Base-by-base conservation (phyloP, 2,797 vertebrate species). In the Salarias fasciatus region DNA sequence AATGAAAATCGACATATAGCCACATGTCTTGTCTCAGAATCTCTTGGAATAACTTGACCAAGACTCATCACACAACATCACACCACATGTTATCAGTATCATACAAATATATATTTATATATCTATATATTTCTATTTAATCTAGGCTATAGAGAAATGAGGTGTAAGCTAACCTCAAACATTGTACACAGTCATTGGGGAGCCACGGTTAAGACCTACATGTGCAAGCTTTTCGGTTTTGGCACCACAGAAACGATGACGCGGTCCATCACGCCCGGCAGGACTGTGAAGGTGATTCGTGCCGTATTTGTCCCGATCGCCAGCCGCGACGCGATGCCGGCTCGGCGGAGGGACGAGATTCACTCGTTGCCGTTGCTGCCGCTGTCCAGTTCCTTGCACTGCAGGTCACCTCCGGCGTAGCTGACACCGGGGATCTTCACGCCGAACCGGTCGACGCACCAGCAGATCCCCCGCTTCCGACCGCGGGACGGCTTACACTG, bases 401-500 rank as follows among this genome's bases (percentile, higher is more conserved):
- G 96, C 81, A 98, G 93, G 81, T 97, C 95, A 3, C 94, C 95
- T 0, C 93, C 92, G 2, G 93, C 89, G 36, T 94, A 96, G 87
- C 95, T 95, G 54, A 95, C 95, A 63, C 95, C 95, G 0, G 95
- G 96, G 84, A 98, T 92, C 75, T 95, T 96, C 75, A 94, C 88
- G 3, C 97, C 97, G 0, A 96, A 95, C 70, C 95, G 96, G 86
- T 99, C 96, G 50, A 99, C 97, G 1, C 97, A 99, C 97, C 97
- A 99, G 90, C 97, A 99, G 86, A 98, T 92, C 5, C 97, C 97
- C 58, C 97, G 93, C 70, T 96, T 96, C 37, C 95, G 94, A 15
- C 97, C 97, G 8, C 95, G 95, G 29, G 97, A 99, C 1, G 97
- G 96, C 80, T 99, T 99, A 82, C 97, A 99, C 97, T 99, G 87